These are phyloP conservation scores for Dasypus novemcinctus DNA, from an alignment of 2,113 vertebrate species.

Conservation along the genomic window DNA sequence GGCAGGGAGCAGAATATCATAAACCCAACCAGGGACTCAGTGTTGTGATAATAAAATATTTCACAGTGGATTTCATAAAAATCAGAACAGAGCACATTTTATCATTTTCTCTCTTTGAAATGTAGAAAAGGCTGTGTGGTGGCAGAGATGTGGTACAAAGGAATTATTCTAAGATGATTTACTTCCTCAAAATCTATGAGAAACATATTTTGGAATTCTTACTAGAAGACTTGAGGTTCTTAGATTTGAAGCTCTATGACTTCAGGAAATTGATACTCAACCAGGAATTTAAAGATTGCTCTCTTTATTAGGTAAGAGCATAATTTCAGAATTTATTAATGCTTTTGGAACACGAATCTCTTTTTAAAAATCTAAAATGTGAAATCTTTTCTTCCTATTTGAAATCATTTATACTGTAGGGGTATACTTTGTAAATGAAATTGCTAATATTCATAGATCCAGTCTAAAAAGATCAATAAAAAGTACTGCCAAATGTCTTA, in stretches of 20 bases:
- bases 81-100: background rate
- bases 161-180: conserved; percentile 20
- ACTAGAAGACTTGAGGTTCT: conserved; percentile 20
- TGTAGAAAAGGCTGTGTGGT: background rate
- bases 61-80: background rate
- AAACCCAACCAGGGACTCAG: background rate
- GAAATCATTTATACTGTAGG: conserved; percentile 21
- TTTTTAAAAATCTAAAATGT: background rate
- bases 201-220: conserved; percentile 62
- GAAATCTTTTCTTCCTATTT: background rate
- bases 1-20: background rate
- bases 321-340: conserved; percentile 65
- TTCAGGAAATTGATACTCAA: conserved; percentile 67
- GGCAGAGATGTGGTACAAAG: background rate
- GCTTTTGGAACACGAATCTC: conserved; percentile 32
- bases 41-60: background rate
- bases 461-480: background rate
- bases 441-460: background rate
- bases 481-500: background rate
- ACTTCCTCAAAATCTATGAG: conserved; percentile 48
- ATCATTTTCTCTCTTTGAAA: conserved; percentile 35
- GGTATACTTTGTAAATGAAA: background rate
- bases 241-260: conserved; percentile 40
- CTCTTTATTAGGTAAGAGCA: conserved; percentile 70
- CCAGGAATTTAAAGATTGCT: conserved; percentile 72